Base-by-base conservation (phyloP, 2,888 invertebrate genomes). In the Dasysyrphus albostriatus region DNA sequence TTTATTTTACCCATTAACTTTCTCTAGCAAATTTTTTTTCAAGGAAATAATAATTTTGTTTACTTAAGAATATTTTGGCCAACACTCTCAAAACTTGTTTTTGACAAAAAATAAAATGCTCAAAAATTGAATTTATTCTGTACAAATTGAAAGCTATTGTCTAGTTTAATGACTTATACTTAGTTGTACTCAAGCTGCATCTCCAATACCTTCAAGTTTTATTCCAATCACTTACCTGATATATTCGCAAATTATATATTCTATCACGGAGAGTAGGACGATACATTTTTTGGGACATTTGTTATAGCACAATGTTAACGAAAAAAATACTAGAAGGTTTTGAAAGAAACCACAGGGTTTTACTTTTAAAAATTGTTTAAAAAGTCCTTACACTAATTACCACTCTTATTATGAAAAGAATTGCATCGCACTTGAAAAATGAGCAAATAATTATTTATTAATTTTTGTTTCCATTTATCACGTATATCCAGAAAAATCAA, bases 201-300 rank as follows among this genome's bases (percentile, higher is more conserved):
- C 7, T 7, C 12, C 12, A 39, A 39, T 39, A 24, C 3, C 0
- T 10, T 39, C 12, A 12, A 0, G 12, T 3, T 5, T 39, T 6
- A 12, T 39, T 39, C 39, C 5, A 39, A 39, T 39, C 12, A 47
- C 47, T 79, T 56, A 83, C 83, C 80, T 75, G 69, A 10, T 79
- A 29, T 42, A 10, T 42, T 19, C 70, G 74, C 5, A 83, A 47
- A 3, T 24, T 49, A 47, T 78, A 44, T 0, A 73, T 73, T 37
- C 70, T 75, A 10, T 80, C 70, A 8, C 49, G 70, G 19, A 80
- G 54, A n/a, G 32, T 76, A 10, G 72, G 47, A 44, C 67, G 44
- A 2, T 34, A 16, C 32, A 34, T 29, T 54, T 9, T 65, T 9
- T 16, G 8, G 0, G 24, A 42, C 65, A 54, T 65, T 56, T 70